phyloP scores from a whole-genome alignment of 2,888 invertebrate genomes.

The Caenorhabditis plicata region DNA sequence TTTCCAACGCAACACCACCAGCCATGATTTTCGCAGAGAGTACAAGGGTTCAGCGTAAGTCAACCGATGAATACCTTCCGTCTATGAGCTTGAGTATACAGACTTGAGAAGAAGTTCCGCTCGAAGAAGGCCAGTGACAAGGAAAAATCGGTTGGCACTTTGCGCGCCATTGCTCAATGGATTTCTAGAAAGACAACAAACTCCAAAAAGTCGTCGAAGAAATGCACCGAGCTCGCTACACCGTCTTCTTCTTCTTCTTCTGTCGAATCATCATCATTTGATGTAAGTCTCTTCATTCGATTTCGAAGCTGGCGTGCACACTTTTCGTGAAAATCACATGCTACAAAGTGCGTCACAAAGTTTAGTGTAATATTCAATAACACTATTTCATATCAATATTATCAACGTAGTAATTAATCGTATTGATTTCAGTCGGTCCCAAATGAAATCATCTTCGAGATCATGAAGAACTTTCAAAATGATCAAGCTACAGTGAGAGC shows the following conservation, averaged over 20 bases:
- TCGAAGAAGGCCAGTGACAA: conserved; percentile 1
- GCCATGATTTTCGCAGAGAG: conserved; percentile 39
- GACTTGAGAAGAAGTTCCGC: conserved; percentile 34
- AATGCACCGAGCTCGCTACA: not conserved
- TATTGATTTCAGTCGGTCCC: conserved; percentile 34
- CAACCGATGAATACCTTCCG: not conserved
- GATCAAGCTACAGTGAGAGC: conserved; percentile 10
- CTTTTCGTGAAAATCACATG: not conserved
- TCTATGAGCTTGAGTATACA: conserved; percentile 3
- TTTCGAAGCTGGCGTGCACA: not conserved
- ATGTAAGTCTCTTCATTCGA: conserved; percentile 18
- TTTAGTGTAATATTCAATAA: no score
- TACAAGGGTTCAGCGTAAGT: conserved; percentile 45
- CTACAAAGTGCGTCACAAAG: not conserved
- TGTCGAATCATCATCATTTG: conserved; percentile 13
- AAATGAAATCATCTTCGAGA: conserved; percentile 33
- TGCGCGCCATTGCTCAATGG: conserved; percentile 28
- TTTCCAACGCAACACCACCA: conserved; percentile 17
- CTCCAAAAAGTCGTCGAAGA: not conserved
- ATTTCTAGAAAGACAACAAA: conserved; percentile 18
- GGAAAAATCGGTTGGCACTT: conserved; percentile 7
- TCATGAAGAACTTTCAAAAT: conserved; percentile 17
- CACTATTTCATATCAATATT: no score
- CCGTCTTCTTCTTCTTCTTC: conserved; percentile 3
- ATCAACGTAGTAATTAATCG: not conserved